phyloP scores from a whole-genome alignment of 2,113 vertebrate genomes.

The Dicentrarchus labrax region DNA sequence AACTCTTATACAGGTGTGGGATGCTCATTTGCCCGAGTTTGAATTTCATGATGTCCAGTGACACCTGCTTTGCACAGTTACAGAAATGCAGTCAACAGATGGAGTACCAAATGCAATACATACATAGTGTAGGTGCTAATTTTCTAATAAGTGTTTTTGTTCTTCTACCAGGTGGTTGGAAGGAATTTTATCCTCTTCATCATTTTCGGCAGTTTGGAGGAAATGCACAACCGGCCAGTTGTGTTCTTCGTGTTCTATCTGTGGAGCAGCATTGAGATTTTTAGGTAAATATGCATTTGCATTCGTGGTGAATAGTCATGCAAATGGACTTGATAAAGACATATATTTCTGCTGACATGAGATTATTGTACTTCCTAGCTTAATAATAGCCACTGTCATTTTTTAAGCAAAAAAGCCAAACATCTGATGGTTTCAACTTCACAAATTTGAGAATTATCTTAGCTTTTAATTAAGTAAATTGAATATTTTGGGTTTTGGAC shows the following conservation, averaged over 20 bases:
- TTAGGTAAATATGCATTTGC: constrained; percentile 85
- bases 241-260: constrained; percentile 96
- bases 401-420: no score
- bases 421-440: no score
- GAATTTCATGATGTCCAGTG: background rate
- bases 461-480: no score
- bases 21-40: background rate
- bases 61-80: background rate
- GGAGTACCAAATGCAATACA: background rate
- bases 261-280: constrained; percentile 92
- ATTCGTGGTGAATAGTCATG: background rate
- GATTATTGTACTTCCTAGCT: no score
- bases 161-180: constrained; percentile 86
- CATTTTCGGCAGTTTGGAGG: constrained; percentile 90
- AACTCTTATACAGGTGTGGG: constrained; percentile 88
- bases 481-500: no score
- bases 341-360: no score
- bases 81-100: background rate
- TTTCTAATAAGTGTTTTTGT: background rate
- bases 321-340: background rate
- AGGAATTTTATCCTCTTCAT: constrained; percentile 95
- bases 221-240: constrained; percentile 93
- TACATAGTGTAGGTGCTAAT: background rate
- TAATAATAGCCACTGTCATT: no score
- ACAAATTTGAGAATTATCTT: no score